phyloP scores from a whole-genome alignment of 2,888 invertebrate genomes.

The Axea sp. region DNA sequence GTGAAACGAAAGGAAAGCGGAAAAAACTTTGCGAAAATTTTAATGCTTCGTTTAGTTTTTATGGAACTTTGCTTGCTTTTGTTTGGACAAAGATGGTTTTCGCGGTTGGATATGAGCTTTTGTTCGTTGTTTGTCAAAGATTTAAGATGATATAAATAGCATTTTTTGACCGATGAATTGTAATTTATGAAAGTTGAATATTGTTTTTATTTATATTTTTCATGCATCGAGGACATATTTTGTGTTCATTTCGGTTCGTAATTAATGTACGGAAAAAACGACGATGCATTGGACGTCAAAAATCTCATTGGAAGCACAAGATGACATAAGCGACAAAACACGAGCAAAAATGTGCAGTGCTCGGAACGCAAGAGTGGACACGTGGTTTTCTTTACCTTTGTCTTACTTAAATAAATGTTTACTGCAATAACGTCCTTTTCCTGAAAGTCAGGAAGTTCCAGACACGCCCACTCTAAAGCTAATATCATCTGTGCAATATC shows the following conservation, averaged over 20 bases:
- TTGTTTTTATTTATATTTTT: constrained; percentile 23
- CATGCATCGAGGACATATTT: constrained; percentile 20
- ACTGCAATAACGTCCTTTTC: constrained; percentile 54
- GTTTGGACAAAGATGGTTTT: constrained; percentile 42
- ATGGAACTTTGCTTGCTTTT: constrained; percentile 48
- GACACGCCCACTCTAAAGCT: constrained; percentile 30
- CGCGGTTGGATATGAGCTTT: constrained; percentile 50
- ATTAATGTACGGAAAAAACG: constrained; percentile 31
- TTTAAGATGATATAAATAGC: constrained; percentile 52
- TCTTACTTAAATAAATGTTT: constrained; percentile 57
- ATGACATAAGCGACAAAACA: neutral
- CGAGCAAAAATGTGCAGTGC: constrained; percentile 8
- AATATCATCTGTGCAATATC: constrained; percentile 53
- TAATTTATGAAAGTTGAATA: constrained; percentile 22
- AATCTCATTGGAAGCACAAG: constrained; percentile 21
- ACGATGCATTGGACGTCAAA: constrained; percentile 35
- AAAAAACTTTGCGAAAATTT: constrained; percentile 47
- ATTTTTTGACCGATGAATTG: constrained; percentile 37
- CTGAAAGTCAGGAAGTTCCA: constrained; percentile 31
- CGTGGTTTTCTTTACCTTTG: constrained; percentile 56
- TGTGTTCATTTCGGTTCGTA: constrained; percentile 7
- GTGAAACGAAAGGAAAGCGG: constrained; percentile 19
- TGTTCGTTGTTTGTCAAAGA: constrained; percentile 53
- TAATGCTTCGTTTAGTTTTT: constrained; percentile 55
- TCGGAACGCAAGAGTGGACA: constrained; percentile 41